Conservation (phyloP, 2,888 invertebrate species). For the Tillus elongatus region DNA sequence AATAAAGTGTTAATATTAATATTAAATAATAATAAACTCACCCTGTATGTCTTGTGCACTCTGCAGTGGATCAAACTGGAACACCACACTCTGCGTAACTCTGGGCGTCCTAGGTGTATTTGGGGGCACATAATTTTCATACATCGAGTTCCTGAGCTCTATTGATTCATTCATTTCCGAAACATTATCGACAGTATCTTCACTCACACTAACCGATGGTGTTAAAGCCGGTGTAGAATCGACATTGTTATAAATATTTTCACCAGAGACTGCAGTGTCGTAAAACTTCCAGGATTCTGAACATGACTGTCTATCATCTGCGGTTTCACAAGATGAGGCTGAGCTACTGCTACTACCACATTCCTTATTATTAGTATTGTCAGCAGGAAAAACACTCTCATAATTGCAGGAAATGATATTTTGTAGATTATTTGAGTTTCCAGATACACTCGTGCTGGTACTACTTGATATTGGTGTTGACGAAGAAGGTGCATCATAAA, state of each 20-base stretch:
- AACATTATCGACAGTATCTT: constrained; percentile 19
- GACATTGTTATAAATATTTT: constrained; percentile 23
- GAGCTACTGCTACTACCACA: constrained; percentile 21
- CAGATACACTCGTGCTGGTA: constrained; percentile 34
- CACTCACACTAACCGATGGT: constrained; percentile 4
- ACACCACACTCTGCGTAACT: constrained; percentile 53
- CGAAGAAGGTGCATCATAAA: constrained; percentile 48
- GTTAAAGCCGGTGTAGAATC: constrained; percentile 8
- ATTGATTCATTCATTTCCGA: constrained; percentile 21
- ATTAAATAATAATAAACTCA: too few relatives aligned
- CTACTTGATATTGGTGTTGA: constrained; percentile 32
- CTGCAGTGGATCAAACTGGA: constrained; percentile 61
- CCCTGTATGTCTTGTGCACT: too few relatives aligned
- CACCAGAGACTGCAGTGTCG: constrained; percentile 29
- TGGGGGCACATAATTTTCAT: constrained; percentile 43
- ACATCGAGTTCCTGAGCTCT: constrained; percentile 37
- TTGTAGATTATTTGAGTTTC: constrained; percentile 26
- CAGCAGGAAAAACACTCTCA: constrained; percentile 42
- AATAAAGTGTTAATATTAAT: too few relatives aligned
- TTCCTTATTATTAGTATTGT: constrained; percentile 31
- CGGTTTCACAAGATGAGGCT: constrained; percentile 24
- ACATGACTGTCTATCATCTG: constrained; percentile 32
- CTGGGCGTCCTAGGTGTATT: constrained; percentile 16
- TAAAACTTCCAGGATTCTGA: constrained; percentile 49
- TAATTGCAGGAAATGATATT: constrained; percentile 31